Evolutionary conservation across 2,888 invertebrate genomes (phyloP).

Genomic region (Prenolepis imparis): DNA sequence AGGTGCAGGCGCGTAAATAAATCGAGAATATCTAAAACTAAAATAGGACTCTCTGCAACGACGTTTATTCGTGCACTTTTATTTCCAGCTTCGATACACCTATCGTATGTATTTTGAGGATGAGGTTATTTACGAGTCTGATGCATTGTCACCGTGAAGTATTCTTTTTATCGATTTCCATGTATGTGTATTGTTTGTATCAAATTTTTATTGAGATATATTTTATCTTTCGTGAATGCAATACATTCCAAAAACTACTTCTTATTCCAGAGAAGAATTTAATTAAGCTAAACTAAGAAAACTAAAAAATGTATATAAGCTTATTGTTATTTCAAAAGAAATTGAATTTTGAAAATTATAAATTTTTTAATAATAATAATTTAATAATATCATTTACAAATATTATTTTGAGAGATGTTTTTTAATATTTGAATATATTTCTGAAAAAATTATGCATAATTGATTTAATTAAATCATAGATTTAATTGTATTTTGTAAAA

Average conservation of each 20-base stretch:
- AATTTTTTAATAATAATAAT: not conserved
- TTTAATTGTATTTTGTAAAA: not conserved
- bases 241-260: not conserved
- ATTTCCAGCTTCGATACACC: not conserved
- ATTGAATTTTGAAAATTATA: not conserved
- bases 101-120: not conserved
- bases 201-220: not conserved
- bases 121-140: constrained; percentile 20
- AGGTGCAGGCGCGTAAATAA: constrained; percentile 18
- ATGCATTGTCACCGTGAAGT: constrained; percentile 4
- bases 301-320: not conserved
- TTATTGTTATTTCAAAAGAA: not conserved
- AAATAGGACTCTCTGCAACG: not conserved
- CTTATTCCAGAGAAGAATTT: not conserved
- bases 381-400: too few relatives aligned
- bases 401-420: not conserved
- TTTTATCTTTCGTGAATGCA: not conserved
- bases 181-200: not conserved
- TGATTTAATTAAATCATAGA: not conserved
- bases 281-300: not conserved
- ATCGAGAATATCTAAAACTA: not conserved
- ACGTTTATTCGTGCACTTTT: constrained; percentile 28
- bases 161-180: constrained; percentile 15
- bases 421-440: not conserved
- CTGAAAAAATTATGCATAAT: not conserved